phyloP scores from a whole-genome alignment of 2,113 vertebrate genomes.

The Psettodes erumei region DNA sequence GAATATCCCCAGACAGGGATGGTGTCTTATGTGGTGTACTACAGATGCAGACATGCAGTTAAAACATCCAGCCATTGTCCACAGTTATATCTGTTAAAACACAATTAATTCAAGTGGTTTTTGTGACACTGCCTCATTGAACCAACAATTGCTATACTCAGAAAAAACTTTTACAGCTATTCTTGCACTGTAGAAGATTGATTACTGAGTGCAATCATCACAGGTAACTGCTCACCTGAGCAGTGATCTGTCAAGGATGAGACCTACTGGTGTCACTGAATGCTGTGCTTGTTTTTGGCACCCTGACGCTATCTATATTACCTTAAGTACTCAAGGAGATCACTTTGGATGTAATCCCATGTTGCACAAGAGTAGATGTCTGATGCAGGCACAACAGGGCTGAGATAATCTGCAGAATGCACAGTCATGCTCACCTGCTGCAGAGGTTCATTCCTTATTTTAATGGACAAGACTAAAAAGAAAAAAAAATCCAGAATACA shows the following conservation, averaged over 20 bases:
- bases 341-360: constrained; percentile 68
- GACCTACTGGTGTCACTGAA: constrained; percentile 38
- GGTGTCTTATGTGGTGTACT: background rate
- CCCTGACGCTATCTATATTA: constrained; percentile 58
- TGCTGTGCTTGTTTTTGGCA: constrained; percentile 47
- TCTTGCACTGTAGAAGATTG: background rate
- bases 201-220: constrained; percentile 2
- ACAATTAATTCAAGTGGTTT: background rate
- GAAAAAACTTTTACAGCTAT: background rate
- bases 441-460: constrained; percentile 7
- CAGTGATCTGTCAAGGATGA: constrained; percentile 42
- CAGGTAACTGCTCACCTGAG: constrained; percentile 58
- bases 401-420: constrained; percentile 63
- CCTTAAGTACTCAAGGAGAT: constrained; percentile 54
- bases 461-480: background rate
- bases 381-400: constrained; percentile 53
- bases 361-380: constrained; percentile 68
- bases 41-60: background rate
- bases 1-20: background rate
- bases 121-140: background rate
- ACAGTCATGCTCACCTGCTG: constrained; percentile 60
- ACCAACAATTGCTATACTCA: background rate
- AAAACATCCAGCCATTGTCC: background rate
- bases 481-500: background rate
- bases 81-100: background rate